A percentile compares a stretch with the other conserved stretches of the same genome.
Conservation (phyloP, 2,113 vertebrate genomes). For the Lonchura striata region DNA sequence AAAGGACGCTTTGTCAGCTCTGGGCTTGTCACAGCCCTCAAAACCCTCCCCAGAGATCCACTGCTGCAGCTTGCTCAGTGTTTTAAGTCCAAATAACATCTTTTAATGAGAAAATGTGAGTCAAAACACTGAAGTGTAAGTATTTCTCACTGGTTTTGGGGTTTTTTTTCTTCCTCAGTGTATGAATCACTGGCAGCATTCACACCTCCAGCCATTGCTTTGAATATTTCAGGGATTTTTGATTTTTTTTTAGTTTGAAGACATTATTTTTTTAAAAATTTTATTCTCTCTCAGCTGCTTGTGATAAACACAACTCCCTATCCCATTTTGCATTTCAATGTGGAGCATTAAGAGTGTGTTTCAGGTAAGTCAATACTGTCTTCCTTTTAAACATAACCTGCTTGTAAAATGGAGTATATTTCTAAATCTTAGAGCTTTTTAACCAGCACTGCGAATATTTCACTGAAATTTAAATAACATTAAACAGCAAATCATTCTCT, state of each 20-base stretch:
- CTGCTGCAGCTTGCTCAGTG: not conserved
- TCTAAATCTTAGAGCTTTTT: not conserved
- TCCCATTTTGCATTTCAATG: not conserved
- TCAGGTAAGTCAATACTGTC: not conserved
- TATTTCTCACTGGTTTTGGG: not conserved
- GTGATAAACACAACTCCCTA: not conserved
- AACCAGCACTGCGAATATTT: not conserved
- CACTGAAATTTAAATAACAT: not conserved
- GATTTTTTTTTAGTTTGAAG: not conserved
- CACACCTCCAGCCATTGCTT: not conserved
- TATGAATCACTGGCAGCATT: not conserved
- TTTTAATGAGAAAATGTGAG: not conserved
- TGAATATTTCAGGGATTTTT: not conserved
- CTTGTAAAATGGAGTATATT: not conserved
- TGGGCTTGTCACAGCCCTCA: not conserved
- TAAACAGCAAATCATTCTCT: not conserved
- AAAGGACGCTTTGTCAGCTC: not conserved
- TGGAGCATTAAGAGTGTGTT: not conserved
- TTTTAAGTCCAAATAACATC: not conserved
- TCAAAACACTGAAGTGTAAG: not conserved
- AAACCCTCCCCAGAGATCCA: not conserved
- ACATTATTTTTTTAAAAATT: not conserved
- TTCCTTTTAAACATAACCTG: not conserved
- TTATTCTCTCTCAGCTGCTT: not conserved
- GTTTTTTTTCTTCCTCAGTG: too few species aligned